Percentiles rank a stretch among this genome's conserved stretches.
Evolutionary conservation across 2,888 invertebrate species (phyloP).

Genomic region (Hofmannophila pseudospretella): DNA sequence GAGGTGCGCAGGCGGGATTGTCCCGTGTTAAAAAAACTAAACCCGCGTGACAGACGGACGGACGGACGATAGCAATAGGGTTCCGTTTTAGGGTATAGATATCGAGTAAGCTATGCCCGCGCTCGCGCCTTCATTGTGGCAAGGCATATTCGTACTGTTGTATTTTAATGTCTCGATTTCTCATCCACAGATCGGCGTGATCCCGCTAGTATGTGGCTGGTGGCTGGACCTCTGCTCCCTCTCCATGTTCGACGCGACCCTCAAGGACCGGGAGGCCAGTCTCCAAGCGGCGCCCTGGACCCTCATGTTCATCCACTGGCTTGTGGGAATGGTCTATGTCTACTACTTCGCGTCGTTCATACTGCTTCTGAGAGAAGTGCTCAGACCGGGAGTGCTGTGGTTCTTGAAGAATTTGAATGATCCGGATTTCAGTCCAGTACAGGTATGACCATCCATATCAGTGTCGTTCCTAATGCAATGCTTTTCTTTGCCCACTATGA

Average conservation of each 20-base stretch:
- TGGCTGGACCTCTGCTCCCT: conserved; percentile 99
- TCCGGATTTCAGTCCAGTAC: conserved; percentile 99
- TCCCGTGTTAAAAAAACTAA: no score
- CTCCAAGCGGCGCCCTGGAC: conserved; percentile 96
- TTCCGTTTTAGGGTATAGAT: no score
- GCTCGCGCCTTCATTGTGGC: no score
- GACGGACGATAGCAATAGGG: no score
- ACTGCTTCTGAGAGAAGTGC: conserved; percentile 92
- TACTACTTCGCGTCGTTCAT: conserved; percentile 99
- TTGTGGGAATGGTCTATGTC: conserved; percentile 99
- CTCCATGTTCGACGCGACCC: conserved; percentile 92
- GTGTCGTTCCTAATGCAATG: no score
- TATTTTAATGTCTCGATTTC: no score
- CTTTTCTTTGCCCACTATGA: no score
- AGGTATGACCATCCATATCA: no score
- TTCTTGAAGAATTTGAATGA: conserved; percentile 98
- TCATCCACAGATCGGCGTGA: conserved; percentile 86
- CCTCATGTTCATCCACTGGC: conserved; percentile 98
- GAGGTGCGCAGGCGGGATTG: no score
- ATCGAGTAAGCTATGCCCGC: no score
- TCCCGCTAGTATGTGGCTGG: conserved; percentile 98
- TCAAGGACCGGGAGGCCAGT: conserved; percentile 91
- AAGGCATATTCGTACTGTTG: no score
- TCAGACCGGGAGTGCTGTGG: conserved; percentile 98
- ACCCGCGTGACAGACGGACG: no score